A percentile compares a stretch with the other conserved stretches of the same genome.
Conservation (phyloP, 2,797 vertebrate genomes). For the Pipistrellus pygmaeus region DNA sequence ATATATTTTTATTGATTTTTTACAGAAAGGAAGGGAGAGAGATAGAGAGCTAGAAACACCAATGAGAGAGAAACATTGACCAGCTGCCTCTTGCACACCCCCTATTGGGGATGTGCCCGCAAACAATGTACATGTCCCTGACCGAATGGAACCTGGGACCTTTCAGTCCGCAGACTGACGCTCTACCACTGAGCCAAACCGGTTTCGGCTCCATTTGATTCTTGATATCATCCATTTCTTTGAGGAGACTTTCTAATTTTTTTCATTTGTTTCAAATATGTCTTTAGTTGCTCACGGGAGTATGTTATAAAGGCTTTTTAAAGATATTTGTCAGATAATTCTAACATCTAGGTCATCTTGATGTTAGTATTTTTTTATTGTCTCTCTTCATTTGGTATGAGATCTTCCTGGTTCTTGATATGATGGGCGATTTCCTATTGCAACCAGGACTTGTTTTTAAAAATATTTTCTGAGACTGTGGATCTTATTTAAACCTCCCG, state of each 20-base stretch:
- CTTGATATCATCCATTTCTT: slow-evolving; percentile 16
- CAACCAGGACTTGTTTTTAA: not conserved
- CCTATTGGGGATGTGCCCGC: no score
- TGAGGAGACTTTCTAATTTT: not conserved
- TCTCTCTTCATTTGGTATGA: not conserved
- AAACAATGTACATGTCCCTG: no score
- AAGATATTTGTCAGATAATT: not conserved
- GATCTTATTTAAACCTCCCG: not conserved
- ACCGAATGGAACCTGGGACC: no score
- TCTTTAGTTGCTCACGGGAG: not conserved
- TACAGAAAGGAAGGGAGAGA: no score
- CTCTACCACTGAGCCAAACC: no score
- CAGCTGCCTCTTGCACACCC: no score
- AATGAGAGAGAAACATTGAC: no score
- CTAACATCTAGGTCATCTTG: not conserved
- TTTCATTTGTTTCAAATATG: not conserved
- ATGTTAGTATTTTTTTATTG: not conserved
- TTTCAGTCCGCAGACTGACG: no score
- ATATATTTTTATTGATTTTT: no score
- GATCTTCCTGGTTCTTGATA: not conserved
- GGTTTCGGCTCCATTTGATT: not conserved
- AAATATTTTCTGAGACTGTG: not conserved
- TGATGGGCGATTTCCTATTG: not conserved
- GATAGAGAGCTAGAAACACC: no score
- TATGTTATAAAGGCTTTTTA: not conserved